Conservation (phyloP, 2,113 vertebrate genomes). For the Bostrychus sinensis region DNA sequence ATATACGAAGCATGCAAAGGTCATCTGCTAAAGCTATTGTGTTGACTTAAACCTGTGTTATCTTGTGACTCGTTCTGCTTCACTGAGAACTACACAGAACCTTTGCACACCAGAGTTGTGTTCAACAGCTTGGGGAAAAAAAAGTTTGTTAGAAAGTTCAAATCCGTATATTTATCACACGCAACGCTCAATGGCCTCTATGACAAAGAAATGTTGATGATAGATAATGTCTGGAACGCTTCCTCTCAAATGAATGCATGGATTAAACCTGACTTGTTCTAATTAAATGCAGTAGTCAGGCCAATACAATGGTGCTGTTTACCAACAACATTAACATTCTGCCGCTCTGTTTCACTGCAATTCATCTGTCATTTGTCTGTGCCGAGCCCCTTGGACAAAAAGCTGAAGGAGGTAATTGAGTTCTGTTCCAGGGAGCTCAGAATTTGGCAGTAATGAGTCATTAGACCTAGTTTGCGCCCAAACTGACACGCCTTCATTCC, state of each 20-base stretch:
- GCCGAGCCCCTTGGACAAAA: slow-evolving; percentile 12
- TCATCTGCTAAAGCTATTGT: neutral
- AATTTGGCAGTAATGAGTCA: slow-evolving; percentile 41
- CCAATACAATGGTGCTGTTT: slow-evolving; percentile 53
- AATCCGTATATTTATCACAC: neutral
- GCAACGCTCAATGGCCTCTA: neutral
- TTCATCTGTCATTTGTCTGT: slow-evolving; percentile 50
- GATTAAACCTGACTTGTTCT: slow-evolving; percentile 73
- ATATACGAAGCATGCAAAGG: neutral
- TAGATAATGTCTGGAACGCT: neutral
- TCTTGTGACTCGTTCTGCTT: neutral
- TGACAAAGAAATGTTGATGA: neutral
- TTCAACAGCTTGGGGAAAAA: neutral
- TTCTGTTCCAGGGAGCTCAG: slow-evolving; percentile 20
- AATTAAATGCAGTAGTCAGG: slow-evolving; percentile 67
- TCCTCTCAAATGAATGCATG: slow-evolving; percentile 47
- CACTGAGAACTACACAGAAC: neutral
- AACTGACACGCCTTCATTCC: slow-evolving; percentile 10
- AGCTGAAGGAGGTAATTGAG: slow-evolving; percentile 34
- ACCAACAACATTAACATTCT: slow-evolving; percentile 14
- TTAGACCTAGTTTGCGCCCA: slow-evolving; percentile 17
- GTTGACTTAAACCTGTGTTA: neutral
- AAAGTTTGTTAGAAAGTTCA: neutral
- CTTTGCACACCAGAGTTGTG: neutral
- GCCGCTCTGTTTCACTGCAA: slow-evolving; percentile 38